Percentiles rank a stretch among this genome's conserved stretches.
Evolutionary conservation across 2,113 vertebrate genomes (phyloP).

Genomic region (Albula goreensis): DNA sequence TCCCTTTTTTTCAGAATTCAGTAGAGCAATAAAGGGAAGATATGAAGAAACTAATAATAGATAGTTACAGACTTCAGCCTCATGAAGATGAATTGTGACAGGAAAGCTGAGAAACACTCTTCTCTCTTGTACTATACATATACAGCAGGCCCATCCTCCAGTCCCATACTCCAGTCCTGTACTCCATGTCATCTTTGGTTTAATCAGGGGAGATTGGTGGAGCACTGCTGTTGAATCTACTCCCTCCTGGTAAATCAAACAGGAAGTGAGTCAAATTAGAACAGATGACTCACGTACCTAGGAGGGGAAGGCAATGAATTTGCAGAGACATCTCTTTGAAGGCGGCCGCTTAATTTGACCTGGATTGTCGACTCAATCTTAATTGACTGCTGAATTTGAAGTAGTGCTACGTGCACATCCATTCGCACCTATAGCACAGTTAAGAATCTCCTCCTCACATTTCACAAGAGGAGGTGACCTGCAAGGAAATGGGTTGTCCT

Average conservation of each 20-base stretch:
- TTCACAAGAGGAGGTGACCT: too few relatives aligned
- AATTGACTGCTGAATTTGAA: too few relatives aligned
- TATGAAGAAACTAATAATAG: background rate
- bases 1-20: background rate
- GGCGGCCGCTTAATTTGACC: background rate
- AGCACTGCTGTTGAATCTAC: background rate
- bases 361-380: background rate
- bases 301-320: background rate
- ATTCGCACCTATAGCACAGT: too few relatives aligned
- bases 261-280: background rate
- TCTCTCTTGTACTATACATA: background rate
- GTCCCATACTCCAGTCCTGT: too few relatives aligned
- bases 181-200: background rate
- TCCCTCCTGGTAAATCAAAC: background rate
- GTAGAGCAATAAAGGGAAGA: background rate
- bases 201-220: background rate
- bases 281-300: background rate
- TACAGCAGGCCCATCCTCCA: background rate
- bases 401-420: too few relatives aligned
- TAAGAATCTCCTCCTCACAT: too few relatives aligned
- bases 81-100: background rate
- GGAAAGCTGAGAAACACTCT: background rate
- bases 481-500: too few relatives aligned
- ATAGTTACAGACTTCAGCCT: background rate
- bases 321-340: background rate